These are phyloP conservation scores for Cephus pygmeus DNA, from an alignment of 2,888 invertebrate genomes.

Conservation along the genomic window DNA sequence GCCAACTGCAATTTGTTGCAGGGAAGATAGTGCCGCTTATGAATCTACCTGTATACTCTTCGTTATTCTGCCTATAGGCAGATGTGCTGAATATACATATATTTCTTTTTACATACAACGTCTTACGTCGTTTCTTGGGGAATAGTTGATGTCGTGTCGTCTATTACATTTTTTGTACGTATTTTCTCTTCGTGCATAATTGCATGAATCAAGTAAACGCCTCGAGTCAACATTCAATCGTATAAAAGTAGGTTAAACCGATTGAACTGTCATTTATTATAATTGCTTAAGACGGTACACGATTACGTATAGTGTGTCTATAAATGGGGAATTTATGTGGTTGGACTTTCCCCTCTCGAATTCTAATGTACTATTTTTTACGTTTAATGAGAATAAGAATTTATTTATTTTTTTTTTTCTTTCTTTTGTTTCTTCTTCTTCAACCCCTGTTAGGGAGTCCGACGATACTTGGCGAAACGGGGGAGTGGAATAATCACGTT, in stretches of 20 bases:
- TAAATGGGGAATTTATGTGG: neutral
- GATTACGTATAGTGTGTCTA: neutral
- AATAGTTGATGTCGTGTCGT: neutral
- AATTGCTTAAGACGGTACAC: neutral
- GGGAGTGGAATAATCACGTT: conserved; percentile 46
- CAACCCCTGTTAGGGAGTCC: neutral
- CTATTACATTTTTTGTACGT: neutral
- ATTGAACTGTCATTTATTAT: neutral
- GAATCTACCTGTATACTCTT: neutral
- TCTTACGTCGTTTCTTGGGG: neutral
- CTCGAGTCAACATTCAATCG: neutral
- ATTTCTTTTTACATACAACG: neutral
- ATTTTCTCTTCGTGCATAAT: neutral
- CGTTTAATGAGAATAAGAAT: neutral
- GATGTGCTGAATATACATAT: neutral
- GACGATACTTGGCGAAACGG: neutral
- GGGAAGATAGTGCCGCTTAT: conserved; percentile 5
- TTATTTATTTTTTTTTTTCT: neutral
- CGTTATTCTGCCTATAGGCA: neutral
- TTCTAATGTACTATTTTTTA: neutral
- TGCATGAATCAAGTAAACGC: neutral
- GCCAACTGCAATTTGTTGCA: conserved; percentile 12
- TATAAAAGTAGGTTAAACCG: conserved; percentile 1
- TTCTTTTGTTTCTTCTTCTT: neutral
- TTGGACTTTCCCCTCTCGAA: neutral